Base-by-base conservation (phyloP, 1,140 invertebrate genomes). In the Drosophila willistoni region DNA sequence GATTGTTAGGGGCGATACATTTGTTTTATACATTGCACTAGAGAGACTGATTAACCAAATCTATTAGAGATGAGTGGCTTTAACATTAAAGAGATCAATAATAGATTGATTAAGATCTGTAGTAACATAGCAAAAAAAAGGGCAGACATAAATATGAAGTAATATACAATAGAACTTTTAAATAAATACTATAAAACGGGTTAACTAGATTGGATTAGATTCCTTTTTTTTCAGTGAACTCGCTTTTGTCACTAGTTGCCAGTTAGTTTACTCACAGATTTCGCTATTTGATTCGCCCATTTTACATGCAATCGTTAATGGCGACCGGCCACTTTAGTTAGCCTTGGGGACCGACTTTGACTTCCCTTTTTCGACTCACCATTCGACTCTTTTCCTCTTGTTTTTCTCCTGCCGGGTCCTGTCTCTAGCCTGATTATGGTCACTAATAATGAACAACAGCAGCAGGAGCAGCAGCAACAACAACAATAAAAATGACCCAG, bases 391-490 rank as follows among this genome's bases (percentile, higher is more conserved):
- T 12, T 57, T 14, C 1, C 6, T 56, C 4, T 56, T 10, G 13
- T 36, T 17, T 33, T 36, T 36, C 33, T 10, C n/a, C 33, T 19
- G 51, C 19, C 13, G 47, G 19, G 19, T 22, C 47, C 29, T 22
- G 17, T 22, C 29, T 17, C 29, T 59, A 12, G 33, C 56, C 56
- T 36, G 56, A 36, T 59, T 59, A 59, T 59, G 33, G 56, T 36
- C 56, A 59, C 56, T 59, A 59, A 59, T 59, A 59, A 59, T 39
- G 10, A 44, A 29, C 29, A 29, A 29, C 29, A 29, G 29, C 29
- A 29, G 29, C 29, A 29, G 29, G 0, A 29, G 29, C 6, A 29
- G 29, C n/a, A 42, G n/a, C 13, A 14, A 42, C 41, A 42, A 42
- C 41, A 44, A 44, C 44, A 51, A 51, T 7, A 22, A 22, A 1